Evolutionary conservation across 1,140 invertebrate species (phyloP), one percentile per base, ranked within the genome.

Genomic region (Drosophila littoralis): DNA sequence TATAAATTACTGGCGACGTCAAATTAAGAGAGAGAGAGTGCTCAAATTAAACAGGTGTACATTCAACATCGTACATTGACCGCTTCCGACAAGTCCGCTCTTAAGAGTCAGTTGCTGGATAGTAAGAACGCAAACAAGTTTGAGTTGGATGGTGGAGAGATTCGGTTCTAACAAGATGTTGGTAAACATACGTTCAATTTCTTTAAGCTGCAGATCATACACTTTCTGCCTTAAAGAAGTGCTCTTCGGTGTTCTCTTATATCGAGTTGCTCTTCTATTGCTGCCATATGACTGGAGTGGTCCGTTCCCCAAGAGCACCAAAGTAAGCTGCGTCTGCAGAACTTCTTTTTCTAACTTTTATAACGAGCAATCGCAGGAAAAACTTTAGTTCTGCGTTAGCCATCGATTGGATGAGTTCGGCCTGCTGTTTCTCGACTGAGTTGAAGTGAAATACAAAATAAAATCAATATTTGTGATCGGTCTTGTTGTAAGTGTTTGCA

Each of bases 321-420:
- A 38, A 38, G 46, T 4, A 54, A 40, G 64, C 45, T 40, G 73
- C 57, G 75, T 75, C 81, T 76, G 67, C 81, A 86, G 82, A 85
- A 86, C 73, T 79, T 38, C 7, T 40, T 57, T 40, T 58, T 84
- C 81, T 85, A 84, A 84, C 69, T 85, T 85, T 86, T 86, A 85
- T 85, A 85, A 85, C 82, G 86, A 86, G 81, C 77, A 50, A 75
- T 70, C 86, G 61, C 63, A 50, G 76, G 45, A 73, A 86, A 75
- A 79, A 72, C 63, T 86, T 81, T 84, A 85, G 81, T 85, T 86
- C 82, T 86, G 75, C 79, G 63, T 69, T 79, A 85, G 85, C 81
- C 82, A 82, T 81, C 60, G 81, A 63, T 61, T 85, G 82, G 82
- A 71, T 77, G 86, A 77, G 79, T 76, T 86, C 84, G 84, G 75